phyloP scores from a whole-genome alignment of 1,140 invertebrate species.

The Cydia amplana region DNA sequence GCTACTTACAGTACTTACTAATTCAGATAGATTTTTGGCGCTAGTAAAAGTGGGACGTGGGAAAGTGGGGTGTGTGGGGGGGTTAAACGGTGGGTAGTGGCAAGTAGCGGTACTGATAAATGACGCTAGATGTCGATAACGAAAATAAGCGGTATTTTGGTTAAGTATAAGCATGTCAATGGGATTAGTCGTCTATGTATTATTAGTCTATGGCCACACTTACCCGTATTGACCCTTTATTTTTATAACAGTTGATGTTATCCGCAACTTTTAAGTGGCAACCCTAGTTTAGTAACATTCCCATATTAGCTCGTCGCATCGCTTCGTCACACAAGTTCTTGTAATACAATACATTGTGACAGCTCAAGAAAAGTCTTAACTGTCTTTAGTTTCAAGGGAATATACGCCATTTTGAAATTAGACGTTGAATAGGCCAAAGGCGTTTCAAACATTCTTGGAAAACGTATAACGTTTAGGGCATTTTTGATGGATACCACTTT shows the following conservation, averaged over 20 bases:
- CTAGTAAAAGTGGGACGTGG: no score
- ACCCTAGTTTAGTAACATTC: not conserved
- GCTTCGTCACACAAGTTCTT: not conserved
- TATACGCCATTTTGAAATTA: not conserved
- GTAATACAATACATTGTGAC: not conserved
- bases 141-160: no score
- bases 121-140: no score
- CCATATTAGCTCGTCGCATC: slow-evolving; percentile 4
- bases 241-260: not conserved
- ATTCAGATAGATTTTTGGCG: no score
- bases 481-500: not conserved
- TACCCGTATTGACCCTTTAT: no score
- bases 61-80: no score
- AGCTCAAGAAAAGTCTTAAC: not conserved
- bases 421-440: not conserved
- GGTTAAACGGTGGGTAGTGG: no score
- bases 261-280: not conserved
- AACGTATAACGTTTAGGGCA: not conserved
- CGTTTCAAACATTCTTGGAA: not conserved
- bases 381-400: not conserved
- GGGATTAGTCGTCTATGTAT: no score
- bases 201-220: no score
- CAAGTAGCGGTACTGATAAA: no score
- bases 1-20: no score
- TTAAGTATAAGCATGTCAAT: no score